Percentiles rank a stretch among this genome's conserved stretches.
Evolutionary conservation across 64 coral and sea anemone genomes (phyloP).

Genomic region (Stylophora pistillata): DNA sequence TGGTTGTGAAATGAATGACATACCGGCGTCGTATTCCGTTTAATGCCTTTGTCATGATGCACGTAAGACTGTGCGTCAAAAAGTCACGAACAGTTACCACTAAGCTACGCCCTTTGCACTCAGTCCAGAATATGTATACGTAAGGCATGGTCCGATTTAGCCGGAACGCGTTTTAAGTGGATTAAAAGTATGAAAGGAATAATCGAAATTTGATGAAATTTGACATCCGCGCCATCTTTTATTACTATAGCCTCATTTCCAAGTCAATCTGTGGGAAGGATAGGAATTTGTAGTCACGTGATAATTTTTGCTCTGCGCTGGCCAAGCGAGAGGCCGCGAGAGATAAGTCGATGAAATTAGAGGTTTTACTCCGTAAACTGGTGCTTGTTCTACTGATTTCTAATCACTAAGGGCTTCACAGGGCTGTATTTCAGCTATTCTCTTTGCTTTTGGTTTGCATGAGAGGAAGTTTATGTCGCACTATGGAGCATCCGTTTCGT

Average conservation of each 20-base stretch:
- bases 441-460: neutral
- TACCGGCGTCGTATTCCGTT: neutral
- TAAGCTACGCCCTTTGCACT: neutral
- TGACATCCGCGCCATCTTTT: constrained; percentile 43
- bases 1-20: neutral
- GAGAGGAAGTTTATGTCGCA: neutral
- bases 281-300: constrained; percentile 77
- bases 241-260: constrained; percentile 53
- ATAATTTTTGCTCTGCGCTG: constrained; percentile 14
- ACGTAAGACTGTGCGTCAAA: neutral
- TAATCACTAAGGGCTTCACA: neutral
- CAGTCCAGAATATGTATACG: neutral
- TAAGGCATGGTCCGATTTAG: neutral
- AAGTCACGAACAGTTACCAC: neutral
- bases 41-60: neutral
- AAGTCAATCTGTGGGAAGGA: constrained; percentile 63
- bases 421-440: neutral
- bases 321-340: neutral
- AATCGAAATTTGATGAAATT: constrained; percentile 29
- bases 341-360: constrained; percentile 25
- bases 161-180: neutral
- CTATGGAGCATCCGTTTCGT: constrained; percentile 7
- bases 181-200: constrained; percentile 7
- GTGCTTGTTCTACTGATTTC: neutral
- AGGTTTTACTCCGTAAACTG: constrained; percentile 17